A percentile compares a stretch with the other conserved stretches of the same genome.
These are phyloP conservation scores for Frankliniella intonsa DNA, from an alignment of 2,888 invertebrate genomes.

Conservation along the genomic window DNA sequence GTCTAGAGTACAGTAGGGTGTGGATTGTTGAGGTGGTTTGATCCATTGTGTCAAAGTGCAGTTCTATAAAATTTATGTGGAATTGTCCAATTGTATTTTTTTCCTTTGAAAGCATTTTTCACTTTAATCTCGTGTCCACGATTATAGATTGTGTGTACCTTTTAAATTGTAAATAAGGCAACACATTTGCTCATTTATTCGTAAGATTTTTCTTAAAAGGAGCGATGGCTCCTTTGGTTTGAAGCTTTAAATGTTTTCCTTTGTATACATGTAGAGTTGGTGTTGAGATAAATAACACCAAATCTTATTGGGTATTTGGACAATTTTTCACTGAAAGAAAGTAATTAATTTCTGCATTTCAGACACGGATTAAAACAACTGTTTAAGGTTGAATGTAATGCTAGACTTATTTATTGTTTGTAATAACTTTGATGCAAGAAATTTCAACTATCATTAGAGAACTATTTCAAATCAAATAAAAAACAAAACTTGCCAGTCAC, in stretches of 20 bases:
- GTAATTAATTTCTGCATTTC: not conserved
- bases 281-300: no score
- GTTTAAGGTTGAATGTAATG: not conserved
- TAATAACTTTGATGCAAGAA: not conserved
- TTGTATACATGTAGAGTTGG: not conserved
- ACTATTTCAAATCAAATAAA: not conserved
- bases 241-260: not conserved
- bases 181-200: not conserved
- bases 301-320: no score
- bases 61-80: no score
- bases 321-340: not conserved
- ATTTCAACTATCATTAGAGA: not conserved
- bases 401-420: constrained; percentile 3
- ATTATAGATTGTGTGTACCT: no score
- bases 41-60: not conserved
- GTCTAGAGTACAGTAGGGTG: not conserved
- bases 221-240: not conserved
- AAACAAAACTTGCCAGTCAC: not conserved
- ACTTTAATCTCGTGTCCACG: no score
- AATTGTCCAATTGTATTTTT: no score
- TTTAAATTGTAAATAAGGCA: no score
- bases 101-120: no score
- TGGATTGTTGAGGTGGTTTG: not conserved
- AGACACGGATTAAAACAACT: not conserved
- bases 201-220: not conserved